A percentile compares a stretch with the other conserved stretches of the same genome.
Conservation (phyloP, 2,113 vertebrate species). For the Rhipidura dahli region DNA sequence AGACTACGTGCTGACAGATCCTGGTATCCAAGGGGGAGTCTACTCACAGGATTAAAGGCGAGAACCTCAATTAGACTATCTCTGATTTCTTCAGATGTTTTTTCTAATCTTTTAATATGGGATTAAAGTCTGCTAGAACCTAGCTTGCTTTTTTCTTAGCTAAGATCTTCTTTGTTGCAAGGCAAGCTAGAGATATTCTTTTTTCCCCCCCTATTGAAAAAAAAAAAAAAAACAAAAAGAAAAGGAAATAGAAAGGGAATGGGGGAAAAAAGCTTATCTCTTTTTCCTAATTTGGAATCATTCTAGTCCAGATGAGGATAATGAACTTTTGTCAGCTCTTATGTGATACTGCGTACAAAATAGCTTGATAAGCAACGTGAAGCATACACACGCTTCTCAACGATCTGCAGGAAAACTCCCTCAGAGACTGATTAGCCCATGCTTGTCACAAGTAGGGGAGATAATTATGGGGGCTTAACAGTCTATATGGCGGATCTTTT, state of each 20-base stretch:
- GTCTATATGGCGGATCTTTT: conserved; percentile 83
- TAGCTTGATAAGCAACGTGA: conserved; percentile 79
- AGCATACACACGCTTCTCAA: conserved; percentile 68
- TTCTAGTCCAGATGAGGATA: conserved; percentile 77
- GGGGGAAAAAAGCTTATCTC: not conserved
- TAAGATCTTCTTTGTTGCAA: conserved; percentile 65
- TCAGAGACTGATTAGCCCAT: conserved; percentile 91
- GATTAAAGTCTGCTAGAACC: conserved; percentile 83
- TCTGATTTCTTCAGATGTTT: conserved; percentile 88
- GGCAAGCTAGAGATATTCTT: conserved; percentile 7
- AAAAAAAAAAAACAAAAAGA: not conserved
- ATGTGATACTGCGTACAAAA: conserved; percentile 74
- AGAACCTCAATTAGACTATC: conserved; percentile 85
- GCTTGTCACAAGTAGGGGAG: conserved; percentile 87
- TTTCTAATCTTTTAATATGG: conserved; percentile 87
- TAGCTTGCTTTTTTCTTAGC: conserved; percentile 66
- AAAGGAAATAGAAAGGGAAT: not conserved
- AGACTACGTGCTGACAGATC: conserved; percentile 78
- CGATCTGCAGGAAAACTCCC: conserved; percentile 85
- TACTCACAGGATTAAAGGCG: conserved; percentile 82
- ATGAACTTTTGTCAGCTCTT: conserved; percentile 80
- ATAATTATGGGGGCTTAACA: conserved; percentile 86
- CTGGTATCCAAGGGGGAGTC: conserved; percentile 79
- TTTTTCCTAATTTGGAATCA: conserved; percentile 75
- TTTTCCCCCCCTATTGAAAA: not conserved